Conservation (phyloP, 2,888 invertebrate species). For the Mactromeris polynyma region DNA sequence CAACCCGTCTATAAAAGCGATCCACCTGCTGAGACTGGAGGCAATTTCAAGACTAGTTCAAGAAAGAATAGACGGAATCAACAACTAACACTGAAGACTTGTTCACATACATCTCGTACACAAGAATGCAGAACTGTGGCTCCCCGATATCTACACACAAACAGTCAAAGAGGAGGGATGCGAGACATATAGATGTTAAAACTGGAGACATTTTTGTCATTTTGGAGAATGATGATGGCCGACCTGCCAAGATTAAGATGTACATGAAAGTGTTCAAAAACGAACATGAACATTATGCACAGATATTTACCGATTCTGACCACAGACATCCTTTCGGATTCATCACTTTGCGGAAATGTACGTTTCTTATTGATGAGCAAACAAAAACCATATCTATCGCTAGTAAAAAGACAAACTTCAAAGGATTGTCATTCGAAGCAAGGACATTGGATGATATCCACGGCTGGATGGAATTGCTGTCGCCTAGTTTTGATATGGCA, state of each 20-base stretch:
- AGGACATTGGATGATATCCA: neutral
- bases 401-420: neutral
- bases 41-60: too few relatives aligned
- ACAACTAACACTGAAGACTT: too few relatives aligned
- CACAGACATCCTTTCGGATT: neutral
- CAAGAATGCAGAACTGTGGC: neutral
- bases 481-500: neutral
- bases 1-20: too few relatives aligned
- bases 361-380: neutral
- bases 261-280: slow-evolving; percentile 15
- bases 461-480: neutral
- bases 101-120: too few relatives aligned
- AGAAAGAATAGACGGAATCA: too few relatives aligned
- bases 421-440: neutral
- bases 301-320: neutral
- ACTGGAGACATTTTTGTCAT: neutral
- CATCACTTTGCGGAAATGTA: neutral
- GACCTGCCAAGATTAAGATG: neutral
- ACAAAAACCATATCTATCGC: neutral
- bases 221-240: neutral
- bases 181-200: neutral
- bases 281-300: neutral
- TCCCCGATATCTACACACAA: neutral
- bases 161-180: neutral
- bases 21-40: too few relatives aligned